Conservation (phyloP, 2,113 vertebrate genomes). For the Micromys minutus region DNA sequence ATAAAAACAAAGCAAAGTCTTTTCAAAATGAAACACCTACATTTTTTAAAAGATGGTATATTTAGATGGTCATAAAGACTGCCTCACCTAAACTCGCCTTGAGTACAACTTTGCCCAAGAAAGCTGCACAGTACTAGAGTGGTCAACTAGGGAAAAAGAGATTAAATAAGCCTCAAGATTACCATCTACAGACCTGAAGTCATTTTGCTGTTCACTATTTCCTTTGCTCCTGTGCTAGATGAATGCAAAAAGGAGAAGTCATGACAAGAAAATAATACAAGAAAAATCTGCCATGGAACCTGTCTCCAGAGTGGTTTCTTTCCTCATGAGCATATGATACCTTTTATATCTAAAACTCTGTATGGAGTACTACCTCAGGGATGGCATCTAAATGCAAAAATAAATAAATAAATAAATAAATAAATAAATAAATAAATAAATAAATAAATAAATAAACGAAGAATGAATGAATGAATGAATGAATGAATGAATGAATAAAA, state of each 20-base stretch:
- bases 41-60: not conserved
- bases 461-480: no score
- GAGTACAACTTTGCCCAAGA: not conserved
- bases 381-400: not conserved
- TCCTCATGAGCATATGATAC: not conserved
- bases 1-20: constrained; percentile 36
- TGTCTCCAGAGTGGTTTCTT: not conserved
- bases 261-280: not conserved
- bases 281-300: not conserved
- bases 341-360: not conserved
- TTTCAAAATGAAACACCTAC: not conserved
- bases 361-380: not conserved
- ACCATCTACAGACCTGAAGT: not conserved
- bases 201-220: not conserved
- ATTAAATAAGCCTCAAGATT: not conserved
- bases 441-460: no score
- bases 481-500: no score
- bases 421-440: no score
- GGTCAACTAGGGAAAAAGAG: not conserved
- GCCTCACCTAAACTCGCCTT: not conserved
- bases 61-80: not conserved
- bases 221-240: not conserved
- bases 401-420: no score
- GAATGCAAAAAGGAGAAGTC: not conserved
- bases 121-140: not conserved